Conservation (phyloP, 2,797 vertebrate genomes). For the Todus mexicanus region DNA sequence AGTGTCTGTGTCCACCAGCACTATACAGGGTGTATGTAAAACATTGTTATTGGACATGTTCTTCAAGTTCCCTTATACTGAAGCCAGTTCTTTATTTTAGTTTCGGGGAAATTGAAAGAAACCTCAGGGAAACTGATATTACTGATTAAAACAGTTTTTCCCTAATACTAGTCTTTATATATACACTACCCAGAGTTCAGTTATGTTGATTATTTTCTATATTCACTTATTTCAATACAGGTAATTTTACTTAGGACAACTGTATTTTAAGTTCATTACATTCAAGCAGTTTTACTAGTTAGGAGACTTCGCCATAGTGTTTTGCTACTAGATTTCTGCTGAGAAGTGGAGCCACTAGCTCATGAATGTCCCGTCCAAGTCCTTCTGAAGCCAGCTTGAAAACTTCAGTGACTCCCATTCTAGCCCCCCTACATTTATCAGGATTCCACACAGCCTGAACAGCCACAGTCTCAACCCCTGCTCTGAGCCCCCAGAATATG, state of each 20-base stretch:
- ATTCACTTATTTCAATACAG: not conserved
- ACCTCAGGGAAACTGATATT: not conserved
- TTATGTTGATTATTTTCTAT: not conserved
- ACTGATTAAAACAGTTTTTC: not conserved
- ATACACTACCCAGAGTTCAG: not conserved
- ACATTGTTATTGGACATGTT: accelerated
- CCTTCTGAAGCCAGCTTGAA: not conserved
- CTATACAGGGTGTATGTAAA: accelerated
- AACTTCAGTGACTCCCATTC: accelerated
- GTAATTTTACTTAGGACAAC: not conserved
- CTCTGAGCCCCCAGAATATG: not conserved
- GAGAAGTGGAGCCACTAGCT: not conserved
- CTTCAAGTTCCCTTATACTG: not conserved
- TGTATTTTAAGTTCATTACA: no score
- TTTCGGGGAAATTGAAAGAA: not conserved
- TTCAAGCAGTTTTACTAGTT: not conserved
- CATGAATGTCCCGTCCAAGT: not conserved
- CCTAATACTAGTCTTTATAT: not conserved
- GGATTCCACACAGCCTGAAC: not conserved
- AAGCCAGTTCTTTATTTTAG: not conserved
- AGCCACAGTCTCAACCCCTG: not conserved
- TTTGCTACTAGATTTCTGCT: not conserved
- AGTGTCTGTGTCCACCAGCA: not conserved
- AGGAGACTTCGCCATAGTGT: not conserved
- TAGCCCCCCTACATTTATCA: not conserved